A percentile compares a stretch with the other conserved stretches of the same genome.
These are phyloP conservation scores for Drosophila takahashii DNA, from an alignment of 1,140 invertebrate genomes.

Conservation along the genomic window DNA sequence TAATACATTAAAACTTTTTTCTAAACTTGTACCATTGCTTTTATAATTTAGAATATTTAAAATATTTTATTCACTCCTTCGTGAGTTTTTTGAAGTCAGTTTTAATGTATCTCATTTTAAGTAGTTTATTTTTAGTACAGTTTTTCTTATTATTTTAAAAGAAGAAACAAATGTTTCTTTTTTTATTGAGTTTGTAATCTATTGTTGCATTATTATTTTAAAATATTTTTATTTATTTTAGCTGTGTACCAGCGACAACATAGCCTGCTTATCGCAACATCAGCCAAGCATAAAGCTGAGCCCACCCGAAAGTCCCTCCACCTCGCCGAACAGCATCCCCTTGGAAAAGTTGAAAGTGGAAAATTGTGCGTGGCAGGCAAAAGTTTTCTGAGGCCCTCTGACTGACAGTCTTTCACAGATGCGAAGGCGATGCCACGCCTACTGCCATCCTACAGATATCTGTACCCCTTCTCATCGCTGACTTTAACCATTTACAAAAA, in stretches of 20 bases:
- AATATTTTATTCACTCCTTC: too few relatives aligned
- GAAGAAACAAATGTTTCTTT: too few relatives aligned
- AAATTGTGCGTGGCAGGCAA: conserved; percentile 81
- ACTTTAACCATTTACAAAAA: conserved; percentile 48
- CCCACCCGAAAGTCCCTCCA: conserved; percentile 8
- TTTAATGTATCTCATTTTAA: too few relatives aligned
- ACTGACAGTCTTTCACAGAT: conserved; percentile 60
- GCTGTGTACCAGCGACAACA: conserved; percentile 25
- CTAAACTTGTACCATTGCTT: too few relatives aligned
- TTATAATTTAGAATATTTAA: neutral
- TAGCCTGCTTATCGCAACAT: conserved; percentile 78
- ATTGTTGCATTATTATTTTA: too few relatives aligned
- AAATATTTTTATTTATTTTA: neutral
- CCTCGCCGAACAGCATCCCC: conserved; percentile 1
- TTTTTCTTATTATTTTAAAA: too few relatives aligned
- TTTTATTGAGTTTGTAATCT: too few relatives aligned
- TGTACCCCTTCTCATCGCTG: conserved; percentile 2
- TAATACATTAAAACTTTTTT: too few relatives aligned
- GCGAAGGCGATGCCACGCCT: conserved; percentile 24
- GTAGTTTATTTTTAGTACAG: too few relatives aligned
- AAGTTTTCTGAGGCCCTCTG: conserved; percentile 55
- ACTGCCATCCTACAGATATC: neutral
- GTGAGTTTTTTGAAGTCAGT: too few relatives aligned
- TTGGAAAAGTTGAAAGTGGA: conserved; percentile 76
- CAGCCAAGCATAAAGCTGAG: conserved; percentile 80